Evolutionary conservation across 1,140 invertebrate genomes (phyloP).

Genomic region (Zaprionus taronus): DNA sequence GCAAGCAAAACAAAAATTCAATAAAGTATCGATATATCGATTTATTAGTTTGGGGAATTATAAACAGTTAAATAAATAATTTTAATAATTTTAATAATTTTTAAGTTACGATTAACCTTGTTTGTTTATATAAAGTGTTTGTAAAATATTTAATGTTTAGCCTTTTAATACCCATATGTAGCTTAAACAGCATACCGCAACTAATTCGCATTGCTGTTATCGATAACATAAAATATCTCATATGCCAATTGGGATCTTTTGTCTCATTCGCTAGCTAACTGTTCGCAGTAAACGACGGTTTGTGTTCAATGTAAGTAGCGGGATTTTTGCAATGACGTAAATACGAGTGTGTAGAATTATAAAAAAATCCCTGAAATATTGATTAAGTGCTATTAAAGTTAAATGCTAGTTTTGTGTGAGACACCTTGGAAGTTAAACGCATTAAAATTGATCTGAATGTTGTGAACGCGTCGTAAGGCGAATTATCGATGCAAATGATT

Average conservation of each 20-base stretch:
- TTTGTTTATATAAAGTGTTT: not conserved
- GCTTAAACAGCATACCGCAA: slow-evolving; percentile 1
- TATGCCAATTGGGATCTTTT: slow-evolving; percentile 32
- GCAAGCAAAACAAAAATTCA: not conserved
- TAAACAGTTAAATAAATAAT: not conserved
- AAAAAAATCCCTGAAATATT: slow-evolving; percentile 31
- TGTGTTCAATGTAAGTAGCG: slow-evolving; percentile 80
- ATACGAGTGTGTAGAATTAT: slow-evolving; percentile 27
- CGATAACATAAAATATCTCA: not conserved
- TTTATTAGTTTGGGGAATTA: not conserved
- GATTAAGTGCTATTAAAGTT: slow-evolving; percentile 31
- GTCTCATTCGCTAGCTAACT: slow-evolving; percentile 69
- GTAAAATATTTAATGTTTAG: not conserved
- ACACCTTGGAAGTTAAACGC: not conserved
- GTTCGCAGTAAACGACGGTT: slow-evolving; percentile 59
- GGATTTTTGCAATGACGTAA: slow-evolving; percentile 70
- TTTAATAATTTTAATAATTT: no score
- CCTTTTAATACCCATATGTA: not conserved
- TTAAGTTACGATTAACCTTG: not conserved
- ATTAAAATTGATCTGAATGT: slow-evolving; percentile 15
- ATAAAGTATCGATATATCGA: not conserved
- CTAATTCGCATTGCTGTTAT: not conserved
- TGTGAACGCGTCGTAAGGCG: not conserved
- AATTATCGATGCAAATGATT: slow-evolving; percentile 38
- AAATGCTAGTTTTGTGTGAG: not conserved